Evolutionary conservation across 1,140 invertebrate genomes (phyloP), one percentile per base, ranked within the genome.

Genomic region (Phthorimaea operculella): DNA sequence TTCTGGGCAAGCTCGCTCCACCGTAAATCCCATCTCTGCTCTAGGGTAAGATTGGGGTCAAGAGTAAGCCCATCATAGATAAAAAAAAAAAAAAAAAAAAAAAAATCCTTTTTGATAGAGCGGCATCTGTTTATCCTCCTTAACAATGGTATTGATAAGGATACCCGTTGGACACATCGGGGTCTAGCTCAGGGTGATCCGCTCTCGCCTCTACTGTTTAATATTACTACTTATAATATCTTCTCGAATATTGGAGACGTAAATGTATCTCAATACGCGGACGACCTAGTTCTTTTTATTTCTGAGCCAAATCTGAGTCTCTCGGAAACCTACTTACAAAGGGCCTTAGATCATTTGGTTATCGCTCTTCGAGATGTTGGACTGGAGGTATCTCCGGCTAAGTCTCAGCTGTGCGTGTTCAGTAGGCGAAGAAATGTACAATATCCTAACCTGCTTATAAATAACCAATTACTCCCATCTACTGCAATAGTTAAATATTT

Each of bases 131-230:
- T n/a, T 16, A 47, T 47, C 15, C 18, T 10, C 1, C 10, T 9
- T 1, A 10, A 28, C 10, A 12, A 9, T 6, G 48, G 21, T 12
- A 14, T 11, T 21, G 21, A 50, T 9, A 33, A 11, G 7, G 9
- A 4, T 9, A 28, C 17, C 5, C 10, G 48, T 28, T 14, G 17
- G 18, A 50, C 48, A 12, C 8, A 50, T 18, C 28, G 14, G 28
- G 48, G 48, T 11, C 18, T 50, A n/a, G 48, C 48, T 28, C 48
- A 50, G 16, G 48, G 48, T 8, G 54, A 55, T 39, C 54, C 54
- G 9, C n/a, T 55, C 14, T 55, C 54, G 8, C 54, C 54, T 18
- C 12, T 55, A 17, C 33, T 55, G 12, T 55, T 55, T 33, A 55
- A 55, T 15, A 47, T 55, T 15, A 33, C 49, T 4, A 55, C 54